phyloP scores from a whole-genome alignment of 2,888 invertebrate species.

The Pediacus dermestoides region DNA sequence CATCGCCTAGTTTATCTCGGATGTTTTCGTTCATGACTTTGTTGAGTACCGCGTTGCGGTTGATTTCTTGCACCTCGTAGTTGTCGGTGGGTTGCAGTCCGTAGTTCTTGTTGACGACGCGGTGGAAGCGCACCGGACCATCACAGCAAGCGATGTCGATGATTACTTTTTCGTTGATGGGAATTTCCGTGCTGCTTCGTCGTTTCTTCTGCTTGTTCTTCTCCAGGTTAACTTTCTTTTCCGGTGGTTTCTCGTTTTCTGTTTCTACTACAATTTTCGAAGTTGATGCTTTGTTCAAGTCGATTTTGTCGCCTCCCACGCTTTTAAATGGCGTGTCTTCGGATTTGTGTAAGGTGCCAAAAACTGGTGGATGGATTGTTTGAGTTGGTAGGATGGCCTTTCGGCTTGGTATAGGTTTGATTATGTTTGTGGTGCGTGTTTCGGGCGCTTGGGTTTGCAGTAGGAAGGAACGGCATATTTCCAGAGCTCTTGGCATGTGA shows the following conservation, averaged over 20 bases:
- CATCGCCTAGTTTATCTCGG: constrained; percentile 37
- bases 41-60: constrained; percentile 43
- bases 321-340: constrained; percentile 43
- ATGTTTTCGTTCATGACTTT: constrained; percentile 49
- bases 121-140: constrained; percentile 82
- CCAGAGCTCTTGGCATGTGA: constrained; percentile 70
- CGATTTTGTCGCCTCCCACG: constrained; percentile 14
- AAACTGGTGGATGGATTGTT: constrained; percentile 30
- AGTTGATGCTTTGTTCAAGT: constrained; percentile 29
- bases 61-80: constrained; percentile 34
- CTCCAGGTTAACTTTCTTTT: constrained; percentile 22
- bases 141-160: constrained; percentile 89
- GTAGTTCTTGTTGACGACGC: constrained; percentile 82
- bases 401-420: constrained; percentile 58
- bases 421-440: constrained; percentile 43
- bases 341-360: constrained; percentile 37
- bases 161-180: constrained; percentile 58
- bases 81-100: constrained; percentile 40
- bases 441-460: constrained; percentile 51
- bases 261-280: constrained; percentile 16
- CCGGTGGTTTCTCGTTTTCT: constrained; percentile 15
- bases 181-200: neutral
- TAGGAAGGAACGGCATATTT: constrained; percentile 63
- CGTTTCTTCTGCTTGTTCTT: constrained; percentile 24
- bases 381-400: constrained; percentile 40